Evolutionary conservation across 2,797 vertebrate genomes (phyloP).

Genomic region (Dromococcyx pavoninus): DNA sequence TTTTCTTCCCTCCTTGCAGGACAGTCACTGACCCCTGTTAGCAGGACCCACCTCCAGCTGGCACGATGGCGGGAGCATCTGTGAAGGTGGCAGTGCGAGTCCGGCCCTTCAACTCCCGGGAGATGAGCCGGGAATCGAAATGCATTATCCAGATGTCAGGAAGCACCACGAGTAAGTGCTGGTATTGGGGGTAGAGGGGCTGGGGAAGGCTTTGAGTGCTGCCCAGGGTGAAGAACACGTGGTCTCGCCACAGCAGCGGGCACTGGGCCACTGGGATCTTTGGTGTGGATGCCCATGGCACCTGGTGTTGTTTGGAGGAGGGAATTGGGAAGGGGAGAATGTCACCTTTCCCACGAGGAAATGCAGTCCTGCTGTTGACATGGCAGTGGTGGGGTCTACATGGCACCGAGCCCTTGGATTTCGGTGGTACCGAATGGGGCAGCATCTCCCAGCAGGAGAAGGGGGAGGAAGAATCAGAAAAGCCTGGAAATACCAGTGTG

Average conservation of each 20-base stretch:
- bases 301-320: neutral
- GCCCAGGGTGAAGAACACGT: fast-evolving
- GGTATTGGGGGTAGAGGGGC: fast-evolving
- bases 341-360: neutral
- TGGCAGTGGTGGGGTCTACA: fast-evolving
- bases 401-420: neutral
- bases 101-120: constrained; percentile 97
- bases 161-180: constrained; percentile 95
- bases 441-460: neutral
- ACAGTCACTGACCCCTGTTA: neutral
- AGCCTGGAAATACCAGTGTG: neutral
- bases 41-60: neutral
- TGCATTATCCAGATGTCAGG: constrained; percentile 99
- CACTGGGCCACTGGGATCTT: fast-evolving
- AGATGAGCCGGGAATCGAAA: constrained; percentile 92
- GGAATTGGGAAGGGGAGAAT: too few relatives aligned
- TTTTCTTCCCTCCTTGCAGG: constrained; percentile 10
- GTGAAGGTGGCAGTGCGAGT: constrained; percentile 98
- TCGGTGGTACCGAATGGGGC: neutral
- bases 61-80: constrained; percentile 93
- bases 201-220: neutral
- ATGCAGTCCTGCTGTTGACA: neutral
- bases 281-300: neutral
- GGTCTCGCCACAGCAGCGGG: fast-evolving
- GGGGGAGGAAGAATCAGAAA: neutral